A percentile compares a stretch with the other conserved stretches of the same genome.
phyloP scores from a whole-genome alignment of 2,797 vertebrate genomes.

The Ciconia nigra region DNA sequence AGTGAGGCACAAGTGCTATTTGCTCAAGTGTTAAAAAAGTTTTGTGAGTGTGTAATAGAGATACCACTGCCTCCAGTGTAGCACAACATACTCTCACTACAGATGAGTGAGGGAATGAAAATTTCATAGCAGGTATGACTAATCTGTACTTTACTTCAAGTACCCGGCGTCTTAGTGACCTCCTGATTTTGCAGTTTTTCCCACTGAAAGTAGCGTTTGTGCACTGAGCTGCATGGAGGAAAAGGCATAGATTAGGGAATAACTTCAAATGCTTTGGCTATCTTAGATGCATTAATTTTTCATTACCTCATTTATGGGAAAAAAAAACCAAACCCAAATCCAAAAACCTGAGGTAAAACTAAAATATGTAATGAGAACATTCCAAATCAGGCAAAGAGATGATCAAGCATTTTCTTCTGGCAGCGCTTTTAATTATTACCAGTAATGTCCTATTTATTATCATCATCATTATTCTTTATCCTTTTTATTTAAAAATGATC shows the following conservation, averaged over 20 bases:
- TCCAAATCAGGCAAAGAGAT: constrained; percentile 29
- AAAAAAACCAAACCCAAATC: background rate
- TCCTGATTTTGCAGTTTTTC: constrained; percentile 26
- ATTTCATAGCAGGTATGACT: background rate
- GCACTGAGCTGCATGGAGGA: background rate
- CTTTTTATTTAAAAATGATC: background rate
- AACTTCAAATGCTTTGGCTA: constrained; percentile 41
- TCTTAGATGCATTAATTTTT: constrained; percentile 54
- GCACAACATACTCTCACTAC: background rate
- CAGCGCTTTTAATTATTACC: background rate
- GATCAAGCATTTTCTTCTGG: constrained; percentile 18
- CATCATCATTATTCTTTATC: background rate
- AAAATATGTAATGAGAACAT: constrained; percentile 37
- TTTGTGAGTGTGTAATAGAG: background rate
- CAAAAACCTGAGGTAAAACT: background rate
- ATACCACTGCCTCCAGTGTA: background rate
- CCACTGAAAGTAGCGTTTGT: constrained; percentile 17
- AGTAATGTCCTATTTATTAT: background rate
- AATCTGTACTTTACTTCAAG: background rate
- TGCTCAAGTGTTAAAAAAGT: background rate
- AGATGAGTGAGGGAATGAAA: background rate
- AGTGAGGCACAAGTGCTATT: background rate
- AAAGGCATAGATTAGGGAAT: background rate
- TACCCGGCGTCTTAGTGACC: background rate
- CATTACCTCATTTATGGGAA: constrained; percentile 25